Evolutionary conservation across 1,140 invertebrate genomes (phyloP).

Genomic region (Drosophila azteca): DNA sequence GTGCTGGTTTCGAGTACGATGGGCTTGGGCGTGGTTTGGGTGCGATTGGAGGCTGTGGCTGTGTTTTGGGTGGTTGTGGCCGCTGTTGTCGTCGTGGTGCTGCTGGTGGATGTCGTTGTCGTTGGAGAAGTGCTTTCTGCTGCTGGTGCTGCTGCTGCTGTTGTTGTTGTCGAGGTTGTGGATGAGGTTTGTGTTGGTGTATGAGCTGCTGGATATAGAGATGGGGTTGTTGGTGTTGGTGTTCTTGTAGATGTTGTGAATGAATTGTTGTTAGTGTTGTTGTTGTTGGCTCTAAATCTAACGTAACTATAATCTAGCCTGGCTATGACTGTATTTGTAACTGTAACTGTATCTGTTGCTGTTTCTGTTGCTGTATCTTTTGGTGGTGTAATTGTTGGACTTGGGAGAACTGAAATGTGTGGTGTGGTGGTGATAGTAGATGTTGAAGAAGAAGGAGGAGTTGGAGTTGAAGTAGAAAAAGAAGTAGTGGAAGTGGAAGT

Average conservation of each 20-base stretch:
- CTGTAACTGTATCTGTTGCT: conserved; percentile 15
- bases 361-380: conserved; percentile 25
- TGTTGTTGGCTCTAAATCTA: conserved; percentile 1
- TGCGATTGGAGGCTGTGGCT: neutral
- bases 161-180: conserved; percentile 42
- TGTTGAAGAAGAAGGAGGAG: conserved; percentile 1
- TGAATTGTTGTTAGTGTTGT: conserved; percentile 40
- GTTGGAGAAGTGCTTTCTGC: neutral
- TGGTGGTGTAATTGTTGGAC: conserved; percentile 21
- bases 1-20: neutral
- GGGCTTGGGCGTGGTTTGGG: conserved; percentile 14
- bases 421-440: neutral
- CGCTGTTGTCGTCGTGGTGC: conserved; percentile 9
- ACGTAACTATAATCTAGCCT: conserved; percentile 24
- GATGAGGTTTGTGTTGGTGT: conserved; percentile 59
- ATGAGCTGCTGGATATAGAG: conserved; percentile 79
- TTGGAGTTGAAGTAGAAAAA: conserved; percentile 6
- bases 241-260: conserved; percentile 65
- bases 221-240: conserved; percentile 56
- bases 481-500: conserved; percentile 16
- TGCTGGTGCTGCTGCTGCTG: conserved; percentile 12
- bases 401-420: conserved; percentile 16
- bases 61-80: conserved; percentile 16
- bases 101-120: conserved; percentile 18
- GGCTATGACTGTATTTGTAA: conserved; percentile 12